Percentiles rank a stretch among this genome's conserved stretches.
Conservation (phyloP, 2,797 vertebrate species). For the Odontamblyopus lacepedii region DNA sequence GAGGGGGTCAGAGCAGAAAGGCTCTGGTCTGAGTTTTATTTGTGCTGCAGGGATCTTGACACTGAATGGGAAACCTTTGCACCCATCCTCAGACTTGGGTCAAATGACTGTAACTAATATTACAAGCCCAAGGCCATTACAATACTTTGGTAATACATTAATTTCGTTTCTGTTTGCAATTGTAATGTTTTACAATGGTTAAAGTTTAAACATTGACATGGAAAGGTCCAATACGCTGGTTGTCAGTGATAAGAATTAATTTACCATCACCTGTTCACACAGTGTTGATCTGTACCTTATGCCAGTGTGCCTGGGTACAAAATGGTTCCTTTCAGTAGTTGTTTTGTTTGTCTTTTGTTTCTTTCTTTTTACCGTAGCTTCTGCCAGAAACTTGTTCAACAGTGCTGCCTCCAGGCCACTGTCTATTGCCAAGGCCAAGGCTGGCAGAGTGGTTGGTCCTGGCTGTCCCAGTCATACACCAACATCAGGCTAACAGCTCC, state of each 20-base stretch:
- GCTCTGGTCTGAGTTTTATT: too few relatives aligned
- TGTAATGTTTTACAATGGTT: not conserved
- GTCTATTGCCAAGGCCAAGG: slow-evolving; percentile 48
- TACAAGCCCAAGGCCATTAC: not conserved
- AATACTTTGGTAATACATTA: not conserved
- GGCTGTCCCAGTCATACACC: slow-evolving; percentile 43
- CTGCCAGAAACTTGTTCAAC: slow-evolving; percentile 60
- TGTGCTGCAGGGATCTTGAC: too few relatives aligned
- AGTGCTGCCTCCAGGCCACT: slow-evolving; percentile 54
- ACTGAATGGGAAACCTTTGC: not conserved
- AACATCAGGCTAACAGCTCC: slow-evolving; percentile 42
- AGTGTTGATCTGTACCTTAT: slow-evolving; percentile 31
- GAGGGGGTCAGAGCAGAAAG: too few relatives aligned
- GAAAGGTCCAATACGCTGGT: slow-evolving; percentile 4
- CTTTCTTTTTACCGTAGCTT: slow-evolving; percentile 32
- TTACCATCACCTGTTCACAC: slow-evolving; percentile 27
- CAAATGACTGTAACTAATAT: not conserved
- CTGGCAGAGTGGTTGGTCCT: slow-evolving; percentile 53
- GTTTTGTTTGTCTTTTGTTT: slow-evolving; percentile 5
- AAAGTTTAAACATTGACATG: not conserved
- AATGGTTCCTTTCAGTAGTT: slow-evolving; percentile 29
- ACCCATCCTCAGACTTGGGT: not conserved
- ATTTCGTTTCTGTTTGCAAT: not conserved
- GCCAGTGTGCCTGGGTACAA: slow-evolving; percentile 36
- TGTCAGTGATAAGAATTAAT: slow-evolving; percentile 21